Evolutionary conservation across 2,113 vertebrate genomes (phyloP), one percentile per base, ranked within the genome.

Genomic region (Chamaetylas fuelleborni): DNA sequence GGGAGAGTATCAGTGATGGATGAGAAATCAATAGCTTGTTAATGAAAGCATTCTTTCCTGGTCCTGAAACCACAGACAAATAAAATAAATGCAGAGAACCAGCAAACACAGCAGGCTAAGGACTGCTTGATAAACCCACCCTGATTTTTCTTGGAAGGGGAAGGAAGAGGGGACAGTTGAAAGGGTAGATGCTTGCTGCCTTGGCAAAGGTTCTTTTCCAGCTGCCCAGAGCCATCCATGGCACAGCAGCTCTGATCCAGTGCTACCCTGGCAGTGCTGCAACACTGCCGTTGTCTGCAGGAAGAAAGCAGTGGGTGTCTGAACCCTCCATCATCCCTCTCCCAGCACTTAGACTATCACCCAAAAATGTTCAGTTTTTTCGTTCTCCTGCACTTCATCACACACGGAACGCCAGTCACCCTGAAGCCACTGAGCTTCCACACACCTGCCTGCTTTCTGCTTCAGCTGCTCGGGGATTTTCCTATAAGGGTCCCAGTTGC

Each of bases 61-160:
- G 86, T 33, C 71, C 94, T 77, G 54, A 94, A 90, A 72, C 66
- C 53, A 73, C 50, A 73, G 74, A 85, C 62, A 48, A 85, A 85
- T 76, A 77, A 88, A 95, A 94, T 36, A 93, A 95, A 94, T 70
- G 70, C 81, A 66, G 45, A 61, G 81, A 80, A 91, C 66, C 61
- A 80, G 62, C 33, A 24, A 90, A 87, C 71, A 65, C 11, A 38
- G 82, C 50, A 82, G 56, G 56, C 23, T 47, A 73, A 83, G 58
- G 84, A 69, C 50, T 51, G 58, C 81, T 77, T 90, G 66, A 90
- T 66, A 93, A 96, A 80, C 53, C 19, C 58, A 69, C 24, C 62
- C 31, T 50, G 78, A 88, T 90, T 92, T 90, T 90, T 86, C n/a
- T 18, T 33, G 45, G 3, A 3, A 26, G 15, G 9, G 50, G 9